Conservation (phyloP, 2,888 invertebrate genomes). For the Rhagophthalmus giganteus region DNA sequence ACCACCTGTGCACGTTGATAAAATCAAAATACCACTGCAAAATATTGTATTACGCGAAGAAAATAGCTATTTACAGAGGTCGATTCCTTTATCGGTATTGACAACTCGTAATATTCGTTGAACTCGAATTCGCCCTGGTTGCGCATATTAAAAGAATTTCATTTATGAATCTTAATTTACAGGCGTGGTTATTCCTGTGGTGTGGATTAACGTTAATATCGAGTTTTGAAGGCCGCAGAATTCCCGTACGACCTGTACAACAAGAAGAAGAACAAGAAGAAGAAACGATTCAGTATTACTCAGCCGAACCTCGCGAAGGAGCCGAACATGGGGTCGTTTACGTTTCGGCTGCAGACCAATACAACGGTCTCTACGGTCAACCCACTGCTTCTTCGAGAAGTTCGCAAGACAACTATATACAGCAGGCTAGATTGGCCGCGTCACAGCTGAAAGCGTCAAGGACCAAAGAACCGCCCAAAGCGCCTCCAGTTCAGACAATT, state of each 20-base stretch:
- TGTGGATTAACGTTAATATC: slow-evolving; percentile 40
- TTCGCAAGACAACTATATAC: slow-evolving; percentile 46
- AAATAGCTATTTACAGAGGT: no score
- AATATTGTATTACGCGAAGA: no score
- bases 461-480: slow-evolving; percentile 62
- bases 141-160: no score
- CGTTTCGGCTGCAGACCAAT: slow-evolving; percentile 54
- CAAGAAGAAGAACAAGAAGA: slow-evolving; percentile 56
- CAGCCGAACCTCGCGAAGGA: slow-evolving; percentile 53
- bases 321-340: slow-evolving; percentile 49
- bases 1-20: no score
- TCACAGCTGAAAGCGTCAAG: slow-evolving; percentile 37
- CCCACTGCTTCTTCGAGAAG: slow-evolving; percentile 48
- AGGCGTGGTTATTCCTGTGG: slow-evolving; percentile 44
- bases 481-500: slow-evolving; percentile 80
- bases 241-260: slow-evolving; percentile 58
- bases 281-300: slow-evolving; percentile 55
- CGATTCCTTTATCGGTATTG: no score
- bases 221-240: slow-evolving; percentile 55
- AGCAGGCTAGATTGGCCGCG: slow-evolving; percentile 22
- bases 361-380: slow-evolving; percentile 57
- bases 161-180: no score
- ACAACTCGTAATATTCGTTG: no score
- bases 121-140: no score
- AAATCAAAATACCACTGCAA: no score